phyloP scores from a whole-genome alignment of 2,113 vertebrate species.

The Gadus chalcogrammus region DNA sequence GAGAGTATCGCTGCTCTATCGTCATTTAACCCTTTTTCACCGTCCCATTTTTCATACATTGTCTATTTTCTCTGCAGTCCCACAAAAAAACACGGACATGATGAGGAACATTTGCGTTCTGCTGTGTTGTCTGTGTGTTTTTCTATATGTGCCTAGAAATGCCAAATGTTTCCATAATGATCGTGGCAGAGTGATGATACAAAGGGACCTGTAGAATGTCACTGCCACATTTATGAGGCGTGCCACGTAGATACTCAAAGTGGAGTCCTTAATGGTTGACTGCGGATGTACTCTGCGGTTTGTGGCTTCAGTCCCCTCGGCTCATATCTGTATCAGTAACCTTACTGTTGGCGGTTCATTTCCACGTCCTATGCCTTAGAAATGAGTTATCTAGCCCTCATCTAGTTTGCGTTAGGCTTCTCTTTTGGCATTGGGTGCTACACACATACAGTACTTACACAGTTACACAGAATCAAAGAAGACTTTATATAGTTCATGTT shows the following conservation, averaged over 20 bases:
- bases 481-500: no score
- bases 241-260: background rate
- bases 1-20: no score
- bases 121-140: no score
- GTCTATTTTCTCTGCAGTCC: background rate
- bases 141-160: background rate
- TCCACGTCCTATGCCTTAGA: no score
- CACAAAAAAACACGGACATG: background rate
- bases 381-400: no score
- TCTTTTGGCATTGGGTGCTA: no score
- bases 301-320: background rate
- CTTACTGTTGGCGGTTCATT: no score
- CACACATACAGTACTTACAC: no score
- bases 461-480: background rate
- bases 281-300: constrained; percentile 40
- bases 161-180: constrained; percentile 16
- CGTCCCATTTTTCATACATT: no score
- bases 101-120: no score
- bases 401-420: no score
- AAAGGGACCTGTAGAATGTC: background rate
- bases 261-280: background rate
- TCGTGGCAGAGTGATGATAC: background rate
- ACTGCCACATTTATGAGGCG: fast-evolving
- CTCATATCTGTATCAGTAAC: background rate
- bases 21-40: no score